Conservation (phyloP, 2,888 invertebrate genomes). For the Steinernema carpocapsae region DNA sequence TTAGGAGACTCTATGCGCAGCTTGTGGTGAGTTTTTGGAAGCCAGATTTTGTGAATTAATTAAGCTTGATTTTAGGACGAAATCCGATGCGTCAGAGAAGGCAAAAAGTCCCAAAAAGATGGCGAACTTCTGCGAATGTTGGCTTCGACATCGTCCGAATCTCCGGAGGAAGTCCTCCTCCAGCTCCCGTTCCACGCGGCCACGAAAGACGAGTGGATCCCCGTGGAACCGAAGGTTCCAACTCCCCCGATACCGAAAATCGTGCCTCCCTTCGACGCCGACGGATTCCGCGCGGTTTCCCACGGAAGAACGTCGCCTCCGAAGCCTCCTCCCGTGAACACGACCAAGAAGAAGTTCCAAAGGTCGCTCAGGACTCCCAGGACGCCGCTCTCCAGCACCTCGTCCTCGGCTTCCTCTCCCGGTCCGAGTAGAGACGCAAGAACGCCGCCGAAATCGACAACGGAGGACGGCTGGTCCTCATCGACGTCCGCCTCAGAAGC, state of each 20-base stretch:
- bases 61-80: constrained; percentile 1
- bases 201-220: neutral
- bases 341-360: constrained; percentile 4
- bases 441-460: constrained; percentile 5
- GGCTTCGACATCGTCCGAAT: neutral
- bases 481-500: neutral
- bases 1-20: constrained; percentile 1
- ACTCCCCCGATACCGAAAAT: neutral
- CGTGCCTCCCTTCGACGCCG: constrained; percentile 5
- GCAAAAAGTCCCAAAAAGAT: neutral
- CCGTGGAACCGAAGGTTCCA: neutral
- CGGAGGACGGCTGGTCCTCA: constrained; percentile 17
- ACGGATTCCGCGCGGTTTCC: neutral
- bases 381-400: neutral
- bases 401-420: neutral
- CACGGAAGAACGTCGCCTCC: neutral
- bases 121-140: constrained; percentile 17
- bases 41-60: neutral
- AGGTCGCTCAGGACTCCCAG: neutral
- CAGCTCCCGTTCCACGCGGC: neutral
- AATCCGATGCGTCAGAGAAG: neutral
- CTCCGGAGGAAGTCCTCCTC: constrained; percentile 9
- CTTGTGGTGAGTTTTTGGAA: neutral
- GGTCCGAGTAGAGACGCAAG: neutral
- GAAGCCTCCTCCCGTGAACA: neutral